phyloP scores from a whole-genome alignment of 2,888 invertebrate genomes.

The Ypsolopha sequella region DNA sequence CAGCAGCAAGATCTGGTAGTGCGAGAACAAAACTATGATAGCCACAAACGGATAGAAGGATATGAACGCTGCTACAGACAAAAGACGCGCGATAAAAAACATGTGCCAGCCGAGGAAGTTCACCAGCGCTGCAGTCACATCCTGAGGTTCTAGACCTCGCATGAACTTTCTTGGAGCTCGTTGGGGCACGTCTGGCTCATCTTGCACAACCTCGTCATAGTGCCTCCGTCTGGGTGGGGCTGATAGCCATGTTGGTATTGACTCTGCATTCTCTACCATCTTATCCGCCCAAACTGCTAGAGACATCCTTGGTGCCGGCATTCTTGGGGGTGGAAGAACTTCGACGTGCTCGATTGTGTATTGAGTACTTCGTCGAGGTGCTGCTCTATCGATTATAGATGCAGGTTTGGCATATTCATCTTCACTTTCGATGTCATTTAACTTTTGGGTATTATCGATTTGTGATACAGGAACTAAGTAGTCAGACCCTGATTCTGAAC shows the following conservation, averaged over 20 bases:
- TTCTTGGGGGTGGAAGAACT: constrained; percentile 60
- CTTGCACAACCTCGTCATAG: constrained; percentile 32
- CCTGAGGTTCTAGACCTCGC: constrained; percentile 81
- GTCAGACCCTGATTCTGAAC: constrained; percentile 42
- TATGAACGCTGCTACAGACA: constrained; percentile 77
- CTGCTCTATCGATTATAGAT: constrained; percentile 50
- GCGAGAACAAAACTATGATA: constrained; percentile 70
- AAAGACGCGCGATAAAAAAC: constrained; percentile 78
- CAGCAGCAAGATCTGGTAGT: constrained; percentile 75
- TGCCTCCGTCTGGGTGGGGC: constrained; percentile 56
- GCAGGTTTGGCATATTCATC: constrained; percentile 46
- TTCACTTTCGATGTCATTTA: constrained; percentile 35
- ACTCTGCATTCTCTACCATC: constrained; percentile 68
- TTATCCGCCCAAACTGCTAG: constrained; percentile 59
- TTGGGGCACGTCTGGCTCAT: constrained; percentile 50
- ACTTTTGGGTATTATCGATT: constrained; percentile 14
- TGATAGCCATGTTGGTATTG: constrained; percentile 62
- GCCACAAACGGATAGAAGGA: constrained; percentile 75
- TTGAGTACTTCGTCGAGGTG: constrained; percentile 34
- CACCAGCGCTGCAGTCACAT: constrained; percentile 76
- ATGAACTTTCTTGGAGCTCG: constrained; percentile 60
- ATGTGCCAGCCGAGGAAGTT: constrained; percentile 83
- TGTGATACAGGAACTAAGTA: constrained; percentile 19
- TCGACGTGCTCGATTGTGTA: constrained; percentile 52
- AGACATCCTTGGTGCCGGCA: constrained; percentile 50